phyloP scores from a whole-genome alignment of 2,888 invertebrate genomes.

The Dicyrtomina minuta region DNA sequence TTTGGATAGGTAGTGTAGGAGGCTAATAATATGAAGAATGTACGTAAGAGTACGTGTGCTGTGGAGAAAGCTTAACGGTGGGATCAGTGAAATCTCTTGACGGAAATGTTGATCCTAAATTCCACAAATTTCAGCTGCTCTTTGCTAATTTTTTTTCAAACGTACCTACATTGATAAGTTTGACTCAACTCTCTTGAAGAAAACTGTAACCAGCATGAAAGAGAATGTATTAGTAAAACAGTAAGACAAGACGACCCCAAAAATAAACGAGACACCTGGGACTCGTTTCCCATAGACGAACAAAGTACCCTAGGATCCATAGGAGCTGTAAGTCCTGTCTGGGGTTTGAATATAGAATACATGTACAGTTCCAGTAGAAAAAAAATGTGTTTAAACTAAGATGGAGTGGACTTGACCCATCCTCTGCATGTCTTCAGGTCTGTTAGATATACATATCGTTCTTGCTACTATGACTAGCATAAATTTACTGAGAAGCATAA shows the following conservation, averaged over 20 bases:
- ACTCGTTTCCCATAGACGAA: slow-evolving; percentile 35
- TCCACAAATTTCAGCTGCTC: no score
- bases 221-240: not conserved
- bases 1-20: no score
- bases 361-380: no score
- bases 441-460: slow-evolving; percentile 15
- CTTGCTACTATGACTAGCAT: not conserved
- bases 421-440: no score
- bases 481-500: not conserved
- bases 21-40: no score
- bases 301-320: slow-evolving; percentile 17
- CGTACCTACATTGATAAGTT: not conserved
- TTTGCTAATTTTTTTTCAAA: not conserved
- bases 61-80: no score
- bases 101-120: no score
- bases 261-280: slow-evolving; percentile 39
- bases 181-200: not conserved
- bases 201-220: no score
- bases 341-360: no score
- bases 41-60: no score
- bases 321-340: no score
- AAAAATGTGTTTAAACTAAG: slow-evolving; percentile 29
- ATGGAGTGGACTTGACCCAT: slow-evolving; percentile 25
- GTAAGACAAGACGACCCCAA: slow-evolving; percentile 11
- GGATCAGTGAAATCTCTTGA: no score